phyloP scores from a whole-genome alignment of 2,113 vertebrate genomes.

The Clupea harengus region DNA sequence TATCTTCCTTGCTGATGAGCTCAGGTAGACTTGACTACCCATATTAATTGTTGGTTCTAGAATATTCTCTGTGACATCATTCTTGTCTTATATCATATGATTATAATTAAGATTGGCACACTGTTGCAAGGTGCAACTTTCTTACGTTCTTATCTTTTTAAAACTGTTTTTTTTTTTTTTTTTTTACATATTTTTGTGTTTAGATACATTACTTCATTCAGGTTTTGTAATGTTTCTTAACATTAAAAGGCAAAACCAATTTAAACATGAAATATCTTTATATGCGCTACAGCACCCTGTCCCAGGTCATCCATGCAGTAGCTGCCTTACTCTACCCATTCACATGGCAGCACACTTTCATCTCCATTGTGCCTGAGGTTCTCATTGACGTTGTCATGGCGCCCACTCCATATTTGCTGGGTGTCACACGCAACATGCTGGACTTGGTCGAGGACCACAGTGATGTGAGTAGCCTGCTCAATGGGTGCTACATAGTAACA shows the following conservation, averaged over 20 bases:
- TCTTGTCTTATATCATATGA: neutral
- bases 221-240: neutral
- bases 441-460: constrained; percentile 68
- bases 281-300: constrained; percentile 69
- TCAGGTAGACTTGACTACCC: constrained; percentile 66
- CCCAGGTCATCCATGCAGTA: constrained; percentile 80
- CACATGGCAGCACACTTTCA: constrained; percentile 85
- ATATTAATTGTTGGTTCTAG: neutral
- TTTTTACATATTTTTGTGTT: constrained; percentile 6
- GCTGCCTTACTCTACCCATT: constrained; percentile 83
- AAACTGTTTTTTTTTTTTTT: no score
- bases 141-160: no score
- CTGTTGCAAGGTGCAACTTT: neutral
- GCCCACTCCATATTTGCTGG: constrained; percentile 82
- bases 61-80: neutral
- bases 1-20: constrained; percentile 79
- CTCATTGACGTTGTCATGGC: constrained; percentile 79
- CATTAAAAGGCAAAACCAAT: neutral
- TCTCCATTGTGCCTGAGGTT: constrained; percentile 79
- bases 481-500: neutral
- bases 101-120: neutral
- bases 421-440: constrained; percentile 75
- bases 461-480: constrained; percentile 44
- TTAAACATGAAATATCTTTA: neutral
- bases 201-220: neutral